Percentiles rank a stretch among this genome's conserved stretches.
Evolutionary conservation across 2,888 invertebrate genomes (phyloP).

Genomic region (Drosophila flavopinicola): DNA sequence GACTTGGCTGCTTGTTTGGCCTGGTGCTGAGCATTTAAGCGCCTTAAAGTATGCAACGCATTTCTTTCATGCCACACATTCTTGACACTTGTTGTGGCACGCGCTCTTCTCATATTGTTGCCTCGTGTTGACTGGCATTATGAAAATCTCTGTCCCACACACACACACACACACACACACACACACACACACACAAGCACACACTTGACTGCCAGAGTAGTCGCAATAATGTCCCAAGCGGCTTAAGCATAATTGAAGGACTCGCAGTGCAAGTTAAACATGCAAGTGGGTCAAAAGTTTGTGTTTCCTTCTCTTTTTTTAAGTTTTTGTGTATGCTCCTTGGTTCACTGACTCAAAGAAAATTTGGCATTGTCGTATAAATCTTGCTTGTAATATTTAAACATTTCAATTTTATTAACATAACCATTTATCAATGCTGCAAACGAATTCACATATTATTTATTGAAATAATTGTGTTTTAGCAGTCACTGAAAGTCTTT

Average conservation of each 20-base stretch:
- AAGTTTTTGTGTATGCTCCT: constrained; percentile 1
- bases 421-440: no score
- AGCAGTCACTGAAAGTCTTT: no score
- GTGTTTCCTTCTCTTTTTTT: neutral
- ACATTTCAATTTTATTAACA: no score
- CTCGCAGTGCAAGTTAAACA: constrained; percentile 28
- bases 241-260: constrained; percentile 53
- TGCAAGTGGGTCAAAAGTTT: constrained; percentile 58
- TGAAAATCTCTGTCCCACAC: constrained; percentile 32
- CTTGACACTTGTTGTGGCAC: constrained; percentile 69
- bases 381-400: no score
- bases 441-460: no score
- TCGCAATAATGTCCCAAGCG: constrained; percentile 32
- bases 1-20: constrained; percentile 34
- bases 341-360: constrained; percentile 1
- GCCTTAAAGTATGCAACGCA: constrained; percentile 69
- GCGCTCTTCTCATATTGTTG: constrained; percentile 29
- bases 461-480: no score
- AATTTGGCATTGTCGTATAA: neutral
- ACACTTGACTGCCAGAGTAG: constrained; percentile 45
- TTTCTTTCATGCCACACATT: constrained; percentile 46
- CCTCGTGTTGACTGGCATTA: constrained; percentile 39
- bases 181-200: constrained; percentile 5
- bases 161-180: neutral
- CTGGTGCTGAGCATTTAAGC: constrained; percentile 66